Evolutionary conservation across 2,113 vertebrate genomes (phyloP).

Genomic region (Sminthopsis crassicaudata): DNA sequence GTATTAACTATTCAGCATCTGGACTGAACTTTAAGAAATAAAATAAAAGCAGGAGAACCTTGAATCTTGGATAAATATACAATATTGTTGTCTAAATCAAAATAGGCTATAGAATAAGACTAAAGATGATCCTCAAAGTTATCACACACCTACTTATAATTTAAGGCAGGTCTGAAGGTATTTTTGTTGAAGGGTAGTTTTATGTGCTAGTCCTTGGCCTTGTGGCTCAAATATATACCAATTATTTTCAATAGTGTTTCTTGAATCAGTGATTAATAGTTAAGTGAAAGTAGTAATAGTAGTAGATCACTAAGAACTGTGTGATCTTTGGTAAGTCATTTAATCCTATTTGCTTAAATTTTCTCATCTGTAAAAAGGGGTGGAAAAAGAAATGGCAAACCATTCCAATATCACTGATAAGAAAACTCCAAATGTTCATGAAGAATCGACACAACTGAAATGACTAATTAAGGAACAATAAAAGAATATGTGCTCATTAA

Average conservation of each 20-base stretch:
- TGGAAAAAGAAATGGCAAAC: too few species aligned
- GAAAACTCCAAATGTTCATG: too few species aligned
- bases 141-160: neutral
- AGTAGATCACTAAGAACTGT: too few species aligned
- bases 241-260: constrained; percentile 6
- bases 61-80: fast-evolving
- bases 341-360: too few species aligned
- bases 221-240: neutral
- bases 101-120: fast-evolving
- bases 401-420: too few species aligned
- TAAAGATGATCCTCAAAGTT: neutral
- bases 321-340: too few species aligned
- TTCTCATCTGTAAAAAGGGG: too few species aligned
- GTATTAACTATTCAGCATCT: neutral
- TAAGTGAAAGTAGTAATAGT: too few species aligned
- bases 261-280: neutral
- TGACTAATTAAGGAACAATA: too few species aligned
- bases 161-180: neutral
- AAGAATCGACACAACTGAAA: too few species aligned
- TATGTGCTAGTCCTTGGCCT: neutral
- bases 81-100: neutral
- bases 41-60: neutral
- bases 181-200: neutral
- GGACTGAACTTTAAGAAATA: neutral
- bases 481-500: too few species aligned